Percentiles rank a stretch among this genome's conserved stretches.
These are phyloP conservation scores for Rotaria macrura DNA, from an alignment of 2,888 invertebrate species.

Conservation along the genomic window DNA sequence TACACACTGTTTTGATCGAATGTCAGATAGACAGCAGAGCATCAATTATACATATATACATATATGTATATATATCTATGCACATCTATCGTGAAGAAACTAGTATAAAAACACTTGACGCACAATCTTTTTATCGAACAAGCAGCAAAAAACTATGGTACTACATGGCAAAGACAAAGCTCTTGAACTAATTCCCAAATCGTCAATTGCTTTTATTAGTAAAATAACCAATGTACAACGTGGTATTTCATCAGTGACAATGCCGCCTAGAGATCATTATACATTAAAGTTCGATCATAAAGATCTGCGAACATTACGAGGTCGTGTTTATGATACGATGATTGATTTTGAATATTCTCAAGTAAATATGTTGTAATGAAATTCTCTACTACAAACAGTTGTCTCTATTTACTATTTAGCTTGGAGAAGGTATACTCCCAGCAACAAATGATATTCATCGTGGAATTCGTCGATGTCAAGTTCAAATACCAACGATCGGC, in stretches of 20 bases:
- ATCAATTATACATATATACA: not conserved
- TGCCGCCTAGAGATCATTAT: not conserved
- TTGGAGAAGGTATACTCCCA: not conserved
- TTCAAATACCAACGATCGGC: not conserved
- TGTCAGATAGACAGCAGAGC: not conserved
- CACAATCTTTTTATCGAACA: no score
- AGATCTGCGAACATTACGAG: not conserved
- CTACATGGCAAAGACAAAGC: not conserved
- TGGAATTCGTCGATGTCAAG: not conserved
- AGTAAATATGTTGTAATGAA: not conserved
- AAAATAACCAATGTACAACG: not conserved
- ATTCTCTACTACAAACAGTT: no score
- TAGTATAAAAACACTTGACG: not conserved
- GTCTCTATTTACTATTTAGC: not conserved
- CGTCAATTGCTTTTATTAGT: not conserved
- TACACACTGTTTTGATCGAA: not conserved
- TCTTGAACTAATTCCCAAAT: conserved; percentile 1
- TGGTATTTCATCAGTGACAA: not conserved
- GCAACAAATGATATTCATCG: not conserved
- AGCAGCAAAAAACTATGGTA: no score
- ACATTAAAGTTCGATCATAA: not conserved
- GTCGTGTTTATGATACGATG: conserved; percentile 2
- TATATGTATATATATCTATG: not conserved
- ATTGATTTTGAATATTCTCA: not conserved
- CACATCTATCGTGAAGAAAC: not conserved